A percentile compares a stretch with the other conserved stretches of the same genome.
phyloP scores from a whole-genome alignment of 2,888 invertebrate species.

The Trissolcus japonicus region DNA sequence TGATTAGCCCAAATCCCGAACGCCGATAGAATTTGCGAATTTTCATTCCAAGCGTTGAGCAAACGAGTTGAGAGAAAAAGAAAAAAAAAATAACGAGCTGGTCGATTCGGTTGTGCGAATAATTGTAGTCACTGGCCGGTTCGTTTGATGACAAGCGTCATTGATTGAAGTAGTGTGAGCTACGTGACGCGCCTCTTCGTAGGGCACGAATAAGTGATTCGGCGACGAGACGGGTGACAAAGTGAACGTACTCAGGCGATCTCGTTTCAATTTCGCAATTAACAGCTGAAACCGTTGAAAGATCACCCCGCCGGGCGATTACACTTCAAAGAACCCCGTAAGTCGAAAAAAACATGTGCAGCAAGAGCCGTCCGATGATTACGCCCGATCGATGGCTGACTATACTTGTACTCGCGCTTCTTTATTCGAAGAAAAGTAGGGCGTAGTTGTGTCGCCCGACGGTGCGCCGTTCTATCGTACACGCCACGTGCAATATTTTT shows the following conservation, averaged over 20 bases:
- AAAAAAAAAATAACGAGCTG: constrained; percentile 6
- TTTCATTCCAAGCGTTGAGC: not conserved
- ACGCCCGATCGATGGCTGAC: constrained; percentile 51
- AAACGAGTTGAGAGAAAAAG: not conserved
- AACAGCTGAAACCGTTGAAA: constrained; percentile 37
- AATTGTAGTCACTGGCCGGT: constrained; percentile 17
- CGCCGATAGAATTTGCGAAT: not conserved
- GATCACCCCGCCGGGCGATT: constrained; percentile 39
- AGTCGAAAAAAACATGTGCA: constrained; percentile 42
- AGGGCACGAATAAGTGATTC: constrained; percentile 1
- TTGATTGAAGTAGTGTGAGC: constrained; percentile 18
- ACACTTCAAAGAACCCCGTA: constrained; percentile 39
- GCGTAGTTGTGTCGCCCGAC: constrained; percentile 34
- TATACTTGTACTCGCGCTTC: constrained; percentile 20
- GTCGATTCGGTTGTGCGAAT: constrained; percentile 11
- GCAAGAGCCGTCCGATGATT: constrained; percentile 44
- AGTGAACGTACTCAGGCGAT: constrained; percentile 13
- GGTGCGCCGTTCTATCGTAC: constrained; percentile 14
- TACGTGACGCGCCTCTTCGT: constrained; percentile 4
- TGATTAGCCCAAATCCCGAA: no score
- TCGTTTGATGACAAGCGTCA: constrained; percentile 30
- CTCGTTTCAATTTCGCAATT: constrained; percentile 44
- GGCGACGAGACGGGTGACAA: constrained; percentile 1
- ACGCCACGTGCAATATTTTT: constrained; percentile 24
- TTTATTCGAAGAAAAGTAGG: constrained; percentile 54